A percentile compares a stretch with the other conserved stretches of the same genome.
phyloP scores from a whole-genome alignment of 2,113 vertebrate genomes.

The Pantherophis guttatus region DNA sequence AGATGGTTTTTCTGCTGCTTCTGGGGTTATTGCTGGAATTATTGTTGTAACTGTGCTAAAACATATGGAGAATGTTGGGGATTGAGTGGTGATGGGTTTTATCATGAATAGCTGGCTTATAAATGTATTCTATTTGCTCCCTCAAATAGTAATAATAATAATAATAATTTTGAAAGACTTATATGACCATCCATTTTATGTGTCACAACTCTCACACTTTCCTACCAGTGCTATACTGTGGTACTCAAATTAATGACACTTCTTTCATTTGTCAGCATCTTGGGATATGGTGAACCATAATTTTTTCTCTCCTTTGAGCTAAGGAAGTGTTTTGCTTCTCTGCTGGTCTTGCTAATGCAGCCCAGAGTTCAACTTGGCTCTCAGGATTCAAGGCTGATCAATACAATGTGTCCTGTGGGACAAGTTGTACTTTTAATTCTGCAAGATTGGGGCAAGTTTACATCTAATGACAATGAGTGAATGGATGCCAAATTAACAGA shows the following conservation, averaged over 20 bases:
- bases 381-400: neutral
- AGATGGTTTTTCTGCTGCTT: neutral
- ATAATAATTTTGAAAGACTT: neutral
- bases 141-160: neutral
- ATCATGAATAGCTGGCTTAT: neutral
- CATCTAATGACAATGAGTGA: neutral
- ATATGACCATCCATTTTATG: neutral
- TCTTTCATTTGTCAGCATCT: neutral
- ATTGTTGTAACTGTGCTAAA: neutral
- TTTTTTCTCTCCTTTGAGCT: neutral
- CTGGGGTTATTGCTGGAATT: neutral
- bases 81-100: neutral
- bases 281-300: neutral
- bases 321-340: neutral
- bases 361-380: neutral
- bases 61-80: neutral
- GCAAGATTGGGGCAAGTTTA: neutral
- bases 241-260: neutral
- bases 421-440: neutral
- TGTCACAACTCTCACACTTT: neutral
- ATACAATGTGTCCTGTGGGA: neutral
- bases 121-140: neutral
- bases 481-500: neutral
- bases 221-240: neutral
- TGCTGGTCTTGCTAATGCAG: neutral